Base-by-base conservation (phyloP, 2,888 invertebrate genomes). In the Portevinia maculata region DNA sequence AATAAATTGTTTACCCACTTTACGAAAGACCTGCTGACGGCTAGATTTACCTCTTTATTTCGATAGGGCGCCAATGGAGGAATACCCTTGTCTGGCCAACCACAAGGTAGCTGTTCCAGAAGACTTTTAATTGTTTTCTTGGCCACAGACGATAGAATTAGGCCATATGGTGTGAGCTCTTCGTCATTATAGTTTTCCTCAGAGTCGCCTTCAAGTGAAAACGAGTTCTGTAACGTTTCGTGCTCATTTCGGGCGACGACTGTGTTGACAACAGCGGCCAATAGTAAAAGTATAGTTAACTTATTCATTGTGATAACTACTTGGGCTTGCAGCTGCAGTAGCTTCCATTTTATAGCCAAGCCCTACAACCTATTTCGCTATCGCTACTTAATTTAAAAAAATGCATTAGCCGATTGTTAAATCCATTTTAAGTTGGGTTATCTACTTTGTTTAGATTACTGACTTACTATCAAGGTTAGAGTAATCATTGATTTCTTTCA, bases 41-140 rank as follows among this genome's bases (percentile, higher is more conserved):
- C 7, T 1, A 78, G 0, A 8, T 57, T 50, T 0, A 73, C 13
- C 17, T 67, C 55, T 6, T 84, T 81, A 7, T 15, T 79, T 5
- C 75, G 69, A 37, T 84, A 85, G 0, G 89, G 89, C 1, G 88
- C 88, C 44, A 89, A 17, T 2, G 88, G 86, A 5, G 89, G 89
- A 24, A 89, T 71, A 1, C 88, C 89, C 11, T 84, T 30, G 0
- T 79, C 30, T 0, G 88, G 88, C 52, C 84, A 87, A 24, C 89
- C 89, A 9, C 87, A 86, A 0, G 84, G 87, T 87, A 89, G 1
- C 9, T 71, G 76, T 8, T 78, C 28, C 1, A 83, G 50, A 2
- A 73, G 17, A 0, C 86, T 86, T 3, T 85, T 84, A 2, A 89
- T 7, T 0, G 83, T 85, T 62, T 88, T 88, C 78, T 88, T 89